Percentiles rank a stretch among this genome's conserved stretches.
Evolutionary conservation across 1,140 invertebrate species (phyloP).

Genomic region (Calliphora vicina): DNA sequence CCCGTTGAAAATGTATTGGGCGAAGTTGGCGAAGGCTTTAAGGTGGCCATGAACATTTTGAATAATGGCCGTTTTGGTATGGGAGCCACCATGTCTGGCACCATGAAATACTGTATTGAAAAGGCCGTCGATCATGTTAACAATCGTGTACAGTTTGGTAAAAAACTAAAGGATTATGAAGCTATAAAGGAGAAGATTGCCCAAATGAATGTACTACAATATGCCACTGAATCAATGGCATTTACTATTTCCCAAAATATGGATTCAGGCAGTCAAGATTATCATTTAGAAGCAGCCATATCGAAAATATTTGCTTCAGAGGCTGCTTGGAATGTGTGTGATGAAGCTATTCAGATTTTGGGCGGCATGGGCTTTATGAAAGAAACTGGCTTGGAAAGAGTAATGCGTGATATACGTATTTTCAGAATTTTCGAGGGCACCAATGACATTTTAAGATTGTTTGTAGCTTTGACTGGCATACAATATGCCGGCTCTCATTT

Average conservation of each 20-base stretch:
- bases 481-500: slow-evolving; percentile 88
- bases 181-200: slow-evolving; percentile 94
- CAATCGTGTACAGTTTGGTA: slow-evolving; percentile 89
- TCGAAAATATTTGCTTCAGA: slow-evolving; percentile 95
- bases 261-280: slow-evolving; percentile 84
- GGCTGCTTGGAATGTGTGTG: slow-evolving; percentile 90
- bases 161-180: slow-evolving; percentile 84
- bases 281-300: slow-evolving; percentile 96
- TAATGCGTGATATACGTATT: slow-evolving; percentile 93
- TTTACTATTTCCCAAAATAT: slow-evolving; percentile 94
- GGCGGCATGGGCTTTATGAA: slow-evolving; percentile 98
- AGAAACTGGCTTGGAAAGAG: slow-evolving; percentile 87
- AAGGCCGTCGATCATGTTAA: slow-evolving; percentile 93
- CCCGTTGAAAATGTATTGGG: slow-evolving; percentile 95
- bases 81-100: slow-evolving; percentile 91
- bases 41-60: slow-evolving; percentile 99
- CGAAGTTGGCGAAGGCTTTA: slow-evolving; percentile 96
- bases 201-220: slow-evolving; percentile 91
- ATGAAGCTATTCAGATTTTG: slow-evolving; percentile 96
- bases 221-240: slow-evolving; percentile 94
- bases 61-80: slow-evolving; percentile 99
- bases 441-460: slow-evolving; percentile 97
- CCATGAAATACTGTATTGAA: slow-evolving; percentile 87
- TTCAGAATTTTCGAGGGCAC: slow-evolving; percentile 99
- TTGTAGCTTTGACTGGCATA: slow-evolving; percentile 94